phyloP scores from a whole-genome alignment of 2,113 vertebrate species.

The Vicugna pacos region DNA sequence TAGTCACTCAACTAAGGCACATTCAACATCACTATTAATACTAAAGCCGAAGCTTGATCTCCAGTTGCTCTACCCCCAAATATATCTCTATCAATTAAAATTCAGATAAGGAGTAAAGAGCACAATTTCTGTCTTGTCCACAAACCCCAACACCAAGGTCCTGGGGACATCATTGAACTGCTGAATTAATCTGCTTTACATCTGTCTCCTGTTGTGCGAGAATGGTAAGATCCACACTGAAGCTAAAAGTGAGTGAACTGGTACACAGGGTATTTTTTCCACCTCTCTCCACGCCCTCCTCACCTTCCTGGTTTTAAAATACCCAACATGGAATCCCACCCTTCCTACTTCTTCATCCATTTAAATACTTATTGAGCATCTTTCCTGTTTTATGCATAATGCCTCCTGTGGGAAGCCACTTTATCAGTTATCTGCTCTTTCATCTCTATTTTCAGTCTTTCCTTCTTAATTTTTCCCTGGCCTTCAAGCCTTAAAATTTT shows the following conservation, averaged over 20 bases:
- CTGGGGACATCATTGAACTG: not conserved
- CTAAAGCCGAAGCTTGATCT: not conserved
- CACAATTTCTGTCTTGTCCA: not conserved
- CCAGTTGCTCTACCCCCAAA: not conserved
- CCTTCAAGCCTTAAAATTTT: not conserved
- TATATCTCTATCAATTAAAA: not conserved
- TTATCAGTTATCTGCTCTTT: not conserved
- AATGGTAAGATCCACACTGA: not conserved
- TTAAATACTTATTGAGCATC: not conserved
- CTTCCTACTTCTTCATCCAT: not conserved
- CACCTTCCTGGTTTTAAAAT: not conserved
- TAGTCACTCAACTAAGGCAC: not conserved
- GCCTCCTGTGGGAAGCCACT: not conserved
- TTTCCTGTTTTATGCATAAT: not conserved
- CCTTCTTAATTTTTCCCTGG: not conserved
- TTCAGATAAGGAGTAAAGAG: not conserved
- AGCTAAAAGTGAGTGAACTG: not conserved
- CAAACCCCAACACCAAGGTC: not conserved
- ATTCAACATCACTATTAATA: not conserved
- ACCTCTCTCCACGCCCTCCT: too few relatives aligned
- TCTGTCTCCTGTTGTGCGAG: rapidly evolving
- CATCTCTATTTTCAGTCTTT: not conserved
- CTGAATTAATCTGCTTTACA: not conserved
- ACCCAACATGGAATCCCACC: not conserved
- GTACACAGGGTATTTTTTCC: not conserved